Evolutionary conservation across 2,888 invertebrate species (phyloP).

Genomic region (Chrysolina haemoptera): DNA sequence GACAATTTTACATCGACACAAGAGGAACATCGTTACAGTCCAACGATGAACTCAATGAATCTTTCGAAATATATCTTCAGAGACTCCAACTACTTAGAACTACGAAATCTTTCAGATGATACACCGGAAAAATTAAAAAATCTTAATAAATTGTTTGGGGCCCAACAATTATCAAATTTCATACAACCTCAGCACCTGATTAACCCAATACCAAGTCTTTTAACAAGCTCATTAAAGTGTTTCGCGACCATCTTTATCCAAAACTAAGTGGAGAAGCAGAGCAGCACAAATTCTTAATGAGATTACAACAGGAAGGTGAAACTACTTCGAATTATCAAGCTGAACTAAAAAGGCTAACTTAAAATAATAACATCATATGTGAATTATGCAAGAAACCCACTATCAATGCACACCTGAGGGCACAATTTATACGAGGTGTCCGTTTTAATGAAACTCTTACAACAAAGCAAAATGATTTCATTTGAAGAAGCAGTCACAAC

Average conservation of each 20-base stretch:
- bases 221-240: neutral
- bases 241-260: neutral
- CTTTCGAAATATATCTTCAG: neutral
- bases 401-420: slow-evolving; percentile 30
- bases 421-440: slow-evolving; percentile 35
- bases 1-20: neutral
- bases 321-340: slow-evolving; percentile 34
- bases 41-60: neutral
- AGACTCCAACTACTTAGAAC: neutral
- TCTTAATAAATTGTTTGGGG: slow-evolving; percentile 34
- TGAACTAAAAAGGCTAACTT: slow-evolving; percentile 41
- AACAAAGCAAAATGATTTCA: slow-evolving; percentile 21
- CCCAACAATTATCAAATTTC: slow-evolving; percentile 38
- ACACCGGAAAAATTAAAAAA: neutral
- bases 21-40: neutral
- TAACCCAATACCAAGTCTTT: slow-evolving; percentile 34
- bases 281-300: slow-evolving; percentile 44
- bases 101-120: neutral
- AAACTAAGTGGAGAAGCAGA: slow-evolving; percentile 39
- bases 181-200: slow-evolving; percentile 37
- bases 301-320: slow-evolving; percentile 42
- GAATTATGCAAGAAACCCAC: slow-evolving; percentile 30
- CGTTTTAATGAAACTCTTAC: slow-evolving; percentile 25
- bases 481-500: slow-evolving; percentile 20
- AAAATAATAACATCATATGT: slow-evolving; percentile 38